Conservation (phyloP, 1,140 invertebrate genomes). For the Drosophila micromelanica region DNA sequence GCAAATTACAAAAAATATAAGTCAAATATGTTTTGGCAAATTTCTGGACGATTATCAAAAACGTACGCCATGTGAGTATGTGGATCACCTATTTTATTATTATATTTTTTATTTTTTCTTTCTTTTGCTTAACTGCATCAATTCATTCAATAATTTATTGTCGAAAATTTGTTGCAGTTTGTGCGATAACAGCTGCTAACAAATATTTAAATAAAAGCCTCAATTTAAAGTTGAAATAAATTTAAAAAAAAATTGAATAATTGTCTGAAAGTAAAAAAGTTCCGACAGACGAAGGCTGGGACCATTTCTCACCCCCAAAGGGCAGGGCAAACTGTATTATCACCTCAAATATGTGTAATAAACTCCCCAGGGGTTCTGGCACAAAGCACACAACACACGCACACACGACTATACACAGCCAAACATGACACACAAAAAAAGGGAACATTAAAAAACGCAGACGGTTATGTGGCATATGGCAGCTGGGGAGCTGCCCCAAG, state of each 20-base stretch:
- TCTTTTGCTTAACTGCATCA: slow-evolving; percentile 26
- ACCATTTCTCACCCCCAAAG: slow-evolving; percentile 5
- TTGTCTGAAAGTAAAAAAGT: slow-evolving; percentile 42
- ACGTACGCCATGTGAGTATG: slow-evolving; percentile 37
- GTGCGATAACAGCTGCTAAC: slow-evolving; percentile 68
- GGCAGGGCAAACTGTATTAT: slow-evolving; percentile 72
- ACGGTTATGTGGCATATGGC: slow-evolving; percentile 60
- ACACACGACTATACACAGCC: slow-evolving; percentile 24
- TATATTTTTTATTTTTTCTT: slow-evolving; percentile 30
- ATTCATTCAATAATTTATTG: slow-evolving; percentile 76
- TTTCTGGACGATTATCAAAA: slow-evolving; percentile 76
- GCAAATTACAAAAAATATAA: slow-evolving; percentile 51
- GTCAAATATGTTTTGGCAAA: slow-evolving; percentile 74
- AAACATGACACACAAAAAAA: slow-evolving; percentile 39
- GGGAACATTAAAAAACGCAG: slow-evolving; percentile 42
- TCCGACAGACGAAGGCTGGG: slow-evolving; percentile 31
- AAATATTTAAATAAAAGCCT: slow-evolving; percentile 70
- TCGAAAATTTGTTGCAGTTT: slow-evolving; percentile 57
- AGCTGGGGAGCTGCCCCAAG: slow-evolving; percentile 16
- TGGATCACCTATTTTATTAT: slow-evolving; percentile 18
- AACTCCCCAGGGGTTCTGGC: slow-evolving; percentile 62
- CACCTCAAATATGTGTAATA: slow-evolving; percentile 82
- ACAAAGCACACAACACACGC: slow-evolving; percentile 44
- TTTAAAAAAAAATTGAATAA: slow-evolving; percentile 39
- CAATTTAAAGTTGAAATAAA: slow-evolving; percentile 47